Evolutionary conservation across 1,140 invertebrate species (phyloP), one percentile per base, ranked within the genome.

Genomic region (Oncopodura yosiiana): DNA sequence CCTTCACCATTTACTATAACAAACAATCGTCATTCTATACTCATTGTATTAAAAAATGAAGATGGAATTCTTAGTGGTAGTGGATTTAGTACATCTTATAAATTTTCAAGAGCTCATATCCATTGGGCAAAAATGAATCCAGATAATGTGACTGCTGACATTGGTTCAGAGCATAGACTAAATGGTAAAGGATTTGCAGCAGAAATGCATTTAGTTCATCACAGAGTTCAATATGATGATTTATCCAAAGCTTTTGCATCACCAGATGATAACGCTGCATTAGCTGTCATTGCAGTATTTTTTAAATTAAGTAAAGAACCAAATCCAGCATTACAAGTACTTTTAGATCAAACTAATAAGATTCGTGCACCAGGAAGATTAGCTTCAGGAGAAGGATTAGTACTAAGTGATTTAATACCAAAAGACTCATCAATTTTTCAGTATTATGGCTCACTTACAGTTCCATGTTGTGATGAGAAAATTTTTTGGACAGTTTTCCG

Each of bases 91-190:
- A 23, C 4, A 11, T 21, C 9, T 11, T 53, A 53, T 21, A 14
- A 23, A 23, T 37, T 53, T 53, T 26, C 51, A 5, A 16, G 37
- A 19, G 23, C 30, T 36, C 51, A 53, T 37, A 44, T 53, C 23
- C 51, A 53, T 32, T 53, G 51, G 51, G 51, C 27, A 23, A 19
- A 44, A 53, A 45, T 43, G 11, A 44, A 53, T 37, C 24, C 18
- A 14, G n/a, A n/a, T n/a, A n/a, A n/a, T n/a, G n/a, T n/a, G n/a
- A n/a, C n/a, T n/a, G n/a, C n/a, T n/a, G n/a, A n/a, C n/a, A n/a
- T 39, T 5, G 51, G 51, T 1, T 53, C 51, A 4, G 51, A 53
- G 14, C 51, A 53, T 30, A 53, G 27, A 18, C 34, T 53, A 14
- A 16, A 26, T 0, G 29, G 42, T 6, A 42, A 24, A 53, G 11